Evolutionary conservation across 1,140 invertebrate species (phyloP), one percentile per base, ranked within the genome.

Genomic region (Caenorhabditis brenneri): DNA sequence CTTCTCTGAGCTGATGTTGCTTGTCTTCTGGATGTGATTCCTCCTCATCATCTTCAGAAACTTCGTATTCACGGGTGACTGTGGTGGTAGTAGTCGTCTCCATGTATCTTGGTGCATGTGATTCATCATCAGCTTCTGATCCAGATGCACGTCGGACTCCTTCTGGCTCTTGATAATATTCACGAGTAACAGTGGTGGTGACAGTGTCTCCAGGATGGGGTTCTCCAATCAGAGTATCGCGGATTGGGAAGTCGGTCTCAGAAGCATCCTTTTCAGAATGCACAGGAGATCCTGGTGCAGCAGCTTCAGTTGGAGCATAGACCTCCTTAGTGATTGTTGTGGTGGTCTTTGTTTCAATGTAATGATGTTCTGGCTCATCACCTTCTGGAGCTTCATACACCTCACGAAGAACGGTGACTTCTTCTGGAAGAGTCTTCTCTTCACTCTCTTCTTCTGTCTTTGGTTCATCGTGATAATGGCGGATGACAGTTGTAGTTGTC

Each of bases 31-130:
- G n/a, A 27, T 27, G 24, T 10, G 19, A 9, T 27, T n/a, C 22
- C 12, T 29, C 24, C 27, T 42, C 36, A 2, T 74, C 65, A 42
- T 74, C 65, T 22, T 74, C 36, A 1, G 33, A 42, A 33, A 74
- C 65, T 74, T 74, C 36, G 42, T 74, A 74, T 46, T 82, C 55
- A 7, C 78, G 78, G 22, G 78, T 80, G 5, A 65, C 58, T 0
- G 36, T 82, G 15, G 81, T 82, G 27, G 60, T 82, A 1, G 81
- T 82, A 27, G 81, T 82, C 0, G 81, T 82, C 60, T 82, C 81
- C 36, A 74, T 22, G 15, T 74, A 74, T 46, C 36, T 74, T 24
- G 65, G 65, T 10, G 36, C 65, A 22, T 74, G 46, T 15, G 65
- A 74, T 31, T 74, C 65, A 33, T 80, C 78, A 74, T 80, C 78